These are phyloP conservation scores for Cristatella mucedo DNA, from an alignment of 2,888 invertebrate genomes.

Conservation along the genomic window DNA sequence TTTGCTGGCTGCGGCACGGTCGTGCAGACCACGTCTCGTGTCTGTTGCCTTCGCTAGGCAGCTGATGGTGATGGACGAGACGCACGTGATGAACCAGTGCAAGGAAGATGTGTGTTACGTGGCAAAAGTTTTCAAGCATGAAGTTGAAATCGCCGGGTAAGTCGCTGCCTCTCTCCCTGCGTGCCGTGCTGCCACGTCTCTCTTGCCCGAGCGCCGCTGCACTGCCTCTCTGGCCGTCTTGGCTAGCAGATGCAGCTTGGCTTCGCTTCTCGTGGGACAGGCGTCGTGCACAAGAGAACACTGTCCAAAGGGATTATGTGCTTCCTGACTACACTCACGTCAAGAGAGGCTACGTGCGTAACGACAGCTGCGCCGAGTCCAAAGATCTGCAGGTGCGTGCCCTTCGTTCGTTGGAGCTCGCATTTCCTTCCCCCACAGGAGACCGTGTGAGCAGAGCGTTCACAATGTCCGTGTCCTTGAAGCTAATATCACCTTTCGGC, in stretches of 20 bases:
- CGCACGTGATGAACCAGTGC: constrained; percentile 90
- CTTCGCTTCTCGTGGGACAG: too few relatives aligned
- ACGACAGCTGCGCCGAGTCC: not conserved
- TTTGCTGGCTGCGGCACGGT: too few relatives aligned
- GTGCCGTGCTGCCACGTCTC: not conserved
- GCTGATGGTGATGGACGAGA: constrained; percentile 94
- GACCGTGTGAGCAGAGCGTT: too few relatives aligned
- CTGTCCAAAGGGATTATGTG: constrained; percentile 72
- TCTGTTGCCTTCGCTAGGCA: too few relatives aligned
- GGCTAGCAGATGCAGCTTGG: too few relatives aligned
- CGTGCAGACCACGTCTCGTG: too few relatives aligned
- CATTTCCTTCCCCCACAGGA: too few relatives aligned
- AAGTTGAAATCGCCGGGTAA: constrained; percentile 41
- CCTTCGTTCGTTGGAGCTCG: too few relatives aligned
- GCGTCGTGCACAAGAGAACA: too few relatives aligned
- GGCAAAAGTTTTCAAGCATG: constrained; percentile 60
- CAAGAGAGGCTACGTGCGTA: constrained; percentile 55
- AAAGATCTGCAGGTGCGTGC: constrained; percentile 4
- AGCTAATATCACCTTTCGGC: too few relatives aligned
- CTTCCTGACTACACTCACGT: constrained; percentile 86
- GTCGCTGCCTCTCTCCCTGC: not conserved
- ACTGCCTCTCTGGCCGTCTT: not conserved
- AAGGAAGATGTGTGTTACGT: constrained; percentile 96
- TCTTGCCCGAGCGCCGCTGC: not conserved
- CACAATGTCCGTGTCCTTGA: too few relatives aligned